Base-by-base conservation (phyloP, 2,113 vertebrate genomes). In the Stictonetta naevosa region DNA sequence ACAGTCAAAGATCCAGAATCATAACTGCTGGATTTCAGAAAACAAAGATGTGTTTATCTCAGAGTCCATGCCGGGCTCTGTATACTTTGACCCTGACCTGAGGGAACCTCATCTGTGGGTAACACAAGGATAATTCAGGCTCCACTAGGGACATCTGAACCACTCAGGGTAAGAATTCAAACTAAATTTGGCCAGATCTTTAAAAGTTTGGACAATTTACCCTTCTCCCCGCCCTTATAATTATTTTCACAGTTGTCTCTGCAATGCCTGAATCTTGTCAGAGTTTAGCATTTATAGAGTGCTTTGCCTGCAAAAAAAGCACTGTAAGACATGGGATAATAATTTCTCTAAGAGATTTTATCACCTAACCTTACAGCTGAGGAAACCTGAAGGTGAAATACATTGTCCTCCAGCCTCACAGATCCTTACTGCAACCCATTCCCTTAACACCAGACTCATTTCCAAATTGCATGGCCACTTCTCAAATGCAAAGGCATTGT, bases 101-200 rank as follows among this genome's bases (percentile, higher is more conserved):
- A 97, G 58, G 55, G 63, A 94, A 93, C 94, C 95, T 97, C 92
- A 82, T 78, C 42, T 71, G 36, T 72, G 86, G 93, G 87, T 95
- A 94, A 93, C 66, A 75, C 33, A 18, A 82, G 87, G 91, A 75
- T 58, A 86, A 80, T 55, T 86, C 86, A 80, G 86, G 42, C 74
- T 77, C 69, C 79, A 6, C 80, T n/a, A 66, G 72, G 93, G 79
- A 64, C 52, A 77, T 80, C 40, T 62, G 29, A 92, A 84, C 56
- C 69, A 68, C 28, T 58, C 50, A 10, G 93, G 64, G 73, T 85
- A 63, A 81, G 78, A 46, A 95, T 40, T 96, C 83, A 83, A 91
- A 75, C 17, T 18, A 31, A 89, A 79, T 78, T 83, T 83, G 87
- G 93, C 91, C 64, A 91, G 66, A 91, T 64, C 83, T 62, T 60